These are phyloP conservation scores for Monopis laevigella DNA, from an alignment of 2,888 invertebrate species.

Conservation along the genomic window DNA sequence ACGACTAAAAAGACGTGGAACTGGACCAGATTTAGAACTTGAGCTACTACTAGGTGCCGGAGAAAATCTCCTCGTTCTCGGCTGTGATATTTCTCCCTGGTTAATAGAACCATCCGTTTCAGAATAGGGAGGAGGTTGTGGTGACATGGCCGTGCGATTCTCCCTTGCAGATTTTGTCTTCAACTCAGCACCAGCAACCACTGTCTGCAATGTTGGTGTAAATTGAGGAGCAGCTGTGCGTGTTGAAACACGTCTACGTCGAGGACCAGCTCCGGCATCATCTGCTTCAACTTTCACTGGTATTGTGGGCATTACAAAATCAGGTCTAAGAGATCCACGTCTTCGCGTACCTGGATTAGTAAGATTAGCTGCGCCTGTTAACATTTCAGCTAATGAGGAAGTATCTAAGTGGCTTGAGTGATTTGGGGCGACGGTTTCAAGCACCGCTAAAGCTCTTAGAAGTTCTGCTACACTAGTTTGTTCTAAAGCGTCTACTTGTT, in stretches of 20 bases:
- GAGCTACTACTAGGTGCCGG: constrained; percentile 44
- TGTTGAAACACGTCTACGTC: constrained; percentile 51
- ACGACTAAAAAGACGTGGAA: constrained; percentile 52
- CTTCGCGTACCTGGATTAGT: constrained; percentile 29
- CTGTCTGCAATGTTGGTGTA: constrained; percentile 54
- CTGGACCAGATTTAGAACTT: constrained; percentile 39
- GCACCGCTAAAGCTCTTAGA: constrained; percentile 77
- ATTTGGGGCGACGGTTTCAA: constrained; percentile 48
- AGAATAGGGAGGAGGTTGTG: constrained; percentile 55
- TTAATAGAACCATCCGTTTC: constrained; percentile 27
- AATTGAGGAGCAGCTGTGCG: constrained; percentile 50
- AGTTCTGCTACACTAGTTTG: constrained; percentile 86
- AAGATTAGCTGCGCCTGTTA: constrained; percentile 26
- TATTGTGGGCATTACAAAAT: constrained; percentile 34
- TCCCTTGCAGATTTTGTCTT: constrained; percentile 54
- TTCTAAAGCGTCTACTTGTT: constrained; percentile 74
- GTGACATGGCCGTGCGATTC: constrained; percentile 46
- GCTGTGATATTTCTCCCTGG: constrained; percentile 34
- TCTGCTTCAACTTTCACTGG: constrained; percentile 33
- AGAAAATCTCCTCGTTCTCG: constrained; percentile 47
- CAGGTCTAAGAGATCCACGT: constrained; percentile 45
- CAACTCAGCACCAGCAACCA: constrained; percentile 52
- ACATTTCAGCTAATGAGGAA: constrained; percentile 34
- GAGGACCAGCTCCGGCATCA: constrained; percentile 35
- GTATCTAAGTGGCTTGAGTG: constrained; percentile 25